Percentiles rank a stretch among this genome's conserved stretches.
Evolutionary conservation across 2,113 vertebrate species (phyloP).

Genomic region (Platycercus adscitus): DNA sequence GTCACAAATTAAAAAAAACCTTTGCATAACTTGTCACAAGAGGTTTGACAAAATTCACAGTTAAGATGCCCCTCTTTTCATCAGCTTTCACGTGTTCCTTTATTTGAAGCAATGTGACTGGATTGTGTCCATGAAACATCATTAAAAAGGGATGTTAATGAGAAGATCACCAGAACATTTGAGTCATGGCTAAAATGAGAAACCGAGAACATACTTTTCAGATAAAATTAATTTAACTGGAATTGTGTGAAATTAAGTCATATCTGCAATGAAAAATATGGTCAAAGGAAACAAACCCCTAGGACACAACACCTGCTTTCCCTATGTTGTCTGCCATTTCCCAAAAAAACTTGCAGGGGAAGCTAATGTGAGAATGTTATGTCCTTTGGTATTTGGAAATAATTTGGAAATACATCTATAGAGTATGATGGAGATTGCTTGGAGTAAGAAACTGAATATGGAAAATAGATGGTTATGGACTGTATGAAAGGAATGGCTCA

Average conservation of each 20-base stretch:
- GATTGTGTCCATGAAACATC: neutral
- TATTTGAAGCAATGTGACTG: slow-evolving; percentile 16
- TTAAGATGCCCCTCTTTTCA: neutral
- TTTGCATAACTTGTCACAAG: neutral
- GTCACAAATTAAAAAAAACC: neutral
- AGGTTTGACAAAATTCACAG: neutral
- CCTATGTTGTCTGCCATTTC: neutral
- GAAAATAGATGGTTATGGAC: neutral
- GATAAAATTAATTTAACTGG: slow-evolving; percentile 39
- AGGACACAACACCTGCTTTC: neutral
- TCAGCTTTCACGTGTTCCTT: slow-evolving; percentile 22
- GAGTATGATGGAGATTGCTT: neutral
- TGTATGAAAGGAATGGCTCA: neutral
- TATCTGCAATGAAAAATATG: neutral
- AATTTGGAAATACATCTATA: neutral
- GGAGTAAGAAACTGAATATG: neutral
- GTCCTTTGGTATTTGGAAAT: neutral
- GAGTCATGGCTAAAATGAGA: slow-evolving; percentile 57
- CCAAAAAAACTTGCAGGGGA: accelerated
- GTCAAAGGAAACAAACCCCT: neutral
- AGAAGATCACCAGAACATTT: slow-evolving; percentile 50
- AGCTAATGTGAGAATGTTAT: neutral
- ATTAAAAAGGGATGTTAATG: slow-evolving; percentile 33
- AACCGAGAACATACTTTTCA: slow-evolving; percentile 9
- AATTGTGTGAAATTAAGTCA: neutral